Evolutionary conservation across 2,113 vertebrate species (phyloP).

Genomic region (Rhagologus leucostigma): DNA sequence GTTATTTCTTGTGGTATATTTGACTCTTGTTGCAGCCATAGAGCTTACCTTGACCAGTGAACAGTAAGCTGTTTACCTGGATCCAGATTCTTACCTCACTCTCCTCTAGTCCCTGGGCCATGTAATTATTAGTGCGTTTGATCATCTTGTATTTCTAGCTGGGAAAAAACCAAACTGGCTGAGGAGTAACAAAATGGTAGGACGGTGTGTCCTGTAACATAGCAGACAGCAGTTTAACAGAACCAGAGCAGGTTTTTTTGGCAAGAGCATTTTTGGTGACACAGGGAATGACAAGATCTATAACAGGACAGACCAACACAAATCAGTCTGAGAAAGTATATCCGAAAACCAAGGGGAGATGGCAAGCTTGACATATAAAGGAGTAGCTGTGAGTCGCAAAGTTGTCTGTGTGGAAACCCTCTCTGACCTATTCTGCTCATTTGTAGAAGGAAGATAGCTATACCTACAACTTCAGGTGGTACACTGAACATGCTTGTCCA

Average conservation of each 20-base stretch:
- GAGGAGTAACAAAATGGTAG: not conserved
- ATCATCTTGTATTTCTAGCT: not conserved
- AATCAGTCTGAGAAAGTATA: not conserved
- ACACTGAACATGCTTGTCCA: slow-evolving; percentile 91
- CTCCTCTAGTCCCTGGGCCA: not conserved
- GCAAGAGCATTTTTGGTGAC: not conserved
- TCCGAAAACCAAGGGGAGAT: not conserved
- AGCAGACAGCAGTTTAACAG: not conserved
- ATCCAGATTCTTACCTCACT: not conserved
- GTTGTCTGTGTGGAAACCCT: not conserved
- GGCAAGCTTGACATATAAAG: not conserved
- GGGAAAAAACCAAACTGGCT: not conserved
- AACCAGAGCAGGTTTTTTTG: not conserved
- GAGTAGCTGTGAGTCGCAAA: not conserved
- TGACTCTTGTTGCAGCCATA: not conserved
- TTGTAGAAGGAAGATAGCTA: slow-evolving; percentile 83
- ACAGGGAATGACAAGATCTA: not conserved
- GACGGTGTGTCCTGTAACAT: not conserved
- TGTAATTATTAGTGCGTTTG: not conserved
- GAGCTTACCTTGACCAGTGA: not conserved
- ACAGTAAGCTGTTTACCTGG: not conserved
- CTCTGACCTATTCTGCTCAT: not conserved
- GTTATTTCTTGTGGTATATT: not conserved
- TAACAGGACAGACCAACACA: not conserved
- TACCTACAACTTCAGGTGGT: slow-evolving; percentile 95